Evolutionary conservation across 2,797 vertebrate genomes (phyloP), one percentile per base, ranked within the genome.

Genomic region (Distichodus sexfasciatus): DNA sequence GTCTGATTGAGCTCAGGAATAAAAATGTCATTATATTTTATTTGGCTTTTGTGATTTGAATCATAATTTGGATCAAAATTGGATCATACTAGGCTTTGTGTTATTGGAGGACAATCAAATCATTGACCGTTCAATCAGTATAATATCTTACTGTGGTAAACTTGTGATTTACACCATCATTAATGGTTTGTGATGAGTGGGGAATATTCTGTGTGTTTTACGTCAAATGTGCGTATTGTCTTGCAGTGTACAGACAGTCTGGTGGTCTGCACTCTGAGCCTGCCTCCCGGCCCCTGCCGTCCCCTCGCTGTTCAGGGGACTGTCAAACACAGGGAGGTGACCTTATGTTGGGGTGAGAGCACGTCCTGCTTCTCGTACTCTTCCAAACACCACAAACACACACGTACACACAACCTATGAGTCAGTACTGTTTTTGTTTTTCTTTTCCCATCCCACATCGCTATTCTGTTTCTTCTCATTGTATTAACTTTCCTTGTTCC

Each of bases 241-340:
- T 51, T 43, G 11, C 77, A 99, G 97, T 96, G 94, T 82, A 94
- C 95, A 9, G 92, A 94, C 38, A 94, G 93, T 74, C 91, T 96
- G 80, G 92, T 91, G 12, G 91, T 96, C 71, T 92, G 90, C 31
- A 99, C 95, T 38, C 88, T 92, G 72, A 95, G 93, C 61, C 86
- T 97, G 44, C 94, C 94, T 6, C 97, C 97, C 6, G 94, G 94
- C n/a, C 91, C 81, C 55, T 98, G 96, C 84, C 92, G 90, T 66
- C 91, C 93, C 0, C 94, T 95, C 0, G 84, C 94, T 74, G 87
- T 95, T 58, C 76, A 95, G 84, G 95, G 94, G 74, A 96, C 94
- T 89, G 92, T 94, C 58, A 97, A 94, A 89, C 97, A 98, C 91
- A 94, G 93, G 89, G 96, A 98, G 77, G 91, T 98, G 66, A 92